phyloP scores from a whole-genome alignment of 2,888 invertebrate species.

The Dorcus hopei region DNA sequence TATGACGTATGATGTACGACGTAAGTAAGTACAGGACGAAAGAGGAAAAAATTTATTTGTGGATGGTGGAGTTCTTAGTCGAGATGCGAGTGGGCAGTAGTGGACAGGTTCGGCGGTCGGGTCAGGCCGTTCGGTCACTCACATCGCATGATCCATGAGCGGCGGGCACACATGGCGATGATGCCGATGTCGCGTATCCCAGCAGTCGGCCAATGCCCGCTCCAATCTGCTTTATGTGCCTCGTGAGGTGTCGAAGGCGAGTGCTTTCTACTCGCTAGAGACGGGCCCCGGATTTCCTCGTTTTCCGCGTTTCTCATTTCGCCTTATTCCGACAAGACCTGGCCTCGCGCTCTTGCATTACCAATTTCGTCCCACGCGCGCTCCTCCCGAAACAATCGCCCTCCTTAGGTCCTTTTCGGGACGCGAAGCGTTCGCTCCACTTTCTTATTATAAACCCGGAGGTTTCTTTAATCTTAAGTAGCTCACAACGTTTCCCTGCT shows the following conservation, averaged over 20 bases:
- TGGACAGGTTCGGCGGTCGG: constrained; percentile 31
- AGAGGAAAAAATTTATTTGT: constrained; percentile 5
- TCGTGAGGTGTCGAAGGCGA: constrained; percentile 28
- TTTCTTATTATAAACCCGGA: too few species aligned
- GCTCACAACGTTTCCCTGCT: background rate
- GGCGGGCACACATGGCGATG: constrained; percentile 21
- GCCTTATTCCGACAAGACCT: constrained; percentile 8
- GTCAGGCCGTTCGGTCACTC: constrained; percentile 33
- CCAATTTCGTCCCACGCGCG: constrained; percentile 6
- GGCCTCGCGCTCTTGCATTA: constrained; percentile 17
- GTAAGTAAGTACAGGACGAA: too few species aligned
- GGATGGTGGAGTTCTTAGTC: constrained; percentile 6
- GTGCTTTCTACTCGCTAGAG: constrained; percentile 30
- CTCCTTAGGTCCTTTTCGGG: background rate
- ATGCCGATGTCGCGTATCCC: constrained; percentile 25
- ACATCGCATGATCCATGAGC: constrained; percentile 23
- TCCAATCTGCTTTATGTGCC: constrained; percentile 30
- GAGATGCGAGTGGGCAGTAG: constrained; percentile 24
- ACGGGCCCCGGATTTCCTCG: constrained; percentile 25
- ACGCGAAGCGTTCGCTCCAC: too few species aligned
- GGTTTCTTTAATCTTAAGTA: too few species aligned
- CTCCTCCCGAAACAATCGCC: background rate
- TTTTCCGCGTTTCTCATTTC: constrained; percentile 20
- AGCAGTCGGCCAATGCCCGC: constrained; percentile 34
- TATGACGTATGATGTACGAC: too few species aligned